Evolutionary conservation across 1,140 invertebrate genomes (phyloP).

Genomic region (Belonocnema kinseyi): DNA sequence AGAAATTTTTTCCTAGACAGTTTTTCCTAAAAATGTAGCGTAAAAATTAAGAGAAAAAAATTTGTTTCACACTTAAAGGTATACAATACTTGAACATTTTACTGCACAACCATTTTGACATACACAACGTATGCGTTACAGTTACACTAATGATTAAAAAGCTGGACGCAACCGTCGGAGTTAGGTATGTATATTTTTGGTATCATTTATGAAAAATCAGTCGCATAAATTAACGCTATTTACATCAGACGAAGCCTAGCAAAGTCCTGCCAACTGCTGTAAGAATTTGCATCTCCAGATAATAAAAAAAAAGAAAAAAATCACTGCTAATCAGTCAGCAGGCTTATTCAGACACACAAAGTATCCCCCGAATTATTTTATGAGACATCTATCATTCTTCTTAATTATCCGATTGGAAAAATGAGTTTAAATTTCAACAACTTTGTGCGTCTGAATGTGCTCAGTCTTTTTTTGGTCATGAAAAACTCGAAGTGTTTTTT

Average conservation of each 20-base stretch:
- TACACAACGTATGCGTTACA: not conserved
- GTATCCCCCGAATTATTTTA: not conserved
- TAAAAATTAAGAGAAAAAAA: not conserved
- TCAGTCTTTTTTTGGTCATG: constrained; percentile 32
- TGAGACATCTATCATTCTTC: not conserved
- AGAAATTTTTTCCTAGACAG: too few species aligned
- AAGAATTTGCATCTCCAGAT: not conserved
- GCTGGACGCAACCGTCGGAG: constrained; percentile 26
- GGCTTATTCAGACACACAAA: constrained; percentile 15
- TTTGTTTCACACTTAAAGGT: not conserved
- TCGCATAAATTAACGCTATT: constrained; percentile 28
- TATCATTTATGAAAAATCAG: constrained; percentile 26
- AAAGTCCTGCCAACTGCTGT: not conserved
- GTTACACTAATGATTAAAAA: constrained; percentile 25
- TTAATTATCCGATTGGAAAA: not conserved
- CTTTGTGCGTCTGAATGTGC: not conserved
- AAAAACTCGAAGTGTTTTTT: constrained; percentile 27
- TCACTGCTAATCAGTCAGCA: constrained; percentile 14
- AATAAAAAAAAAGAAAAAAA: not conserved
- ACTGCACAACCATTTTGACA: constrained; percentile 29
- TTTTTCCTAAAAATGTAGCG: too few species aligned
- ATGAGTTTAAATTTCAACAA: not conserved
- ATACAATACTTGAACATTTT: constrained; percentile 5
- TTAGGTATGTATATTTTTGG: constrained; percentile 29
- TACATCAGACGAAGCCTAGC: constrained; percentile 22